Evolutionary conservation across 2,888 invertebrate genomes (phyloP).

Genomic region (Plusia festucae): DNA sequence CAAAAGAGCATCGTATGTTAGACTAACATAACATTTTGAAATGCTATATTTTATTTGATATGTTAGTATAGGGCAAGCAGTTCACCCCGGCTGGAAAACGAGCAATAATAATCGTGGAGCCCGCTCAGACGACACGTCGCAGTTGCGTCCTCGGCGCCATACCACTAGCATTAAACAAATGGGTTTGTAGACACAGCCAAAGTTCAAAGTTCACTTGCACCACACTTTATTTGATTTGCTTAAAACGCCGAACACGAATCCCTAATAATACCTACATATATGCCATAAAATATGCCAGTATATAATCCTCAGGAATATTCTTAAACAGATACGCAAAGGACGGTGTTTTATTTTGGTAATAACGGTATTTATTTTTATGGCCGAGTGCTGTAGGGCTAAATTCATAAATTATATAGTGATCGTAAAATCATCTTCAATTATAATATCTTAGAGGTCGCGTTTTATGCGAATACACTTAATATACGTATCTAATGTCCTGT

Average conservation of each 20-base stretch:
- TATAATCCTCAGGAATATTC: slow-evolving; percentile 6
- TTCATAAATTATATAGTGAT: slow-evolving; percentile 38
- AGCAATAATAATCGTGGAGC: slow-evolving; percentile 49
- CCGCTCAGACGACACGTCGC: slow-evolving; percentile 39
- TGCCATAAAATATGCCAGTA: background rate
- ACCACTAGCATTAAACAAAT: slow-evolving; percentile 57
- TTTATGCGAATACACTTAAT: slow-evolving; percentile 39
- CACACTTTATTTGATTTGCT: slow-evolving; percentile 48
- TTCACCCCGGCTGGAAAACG: slow-evolving; percentile 46
- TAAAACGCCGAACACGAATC: slow-evolving; percentile 30
- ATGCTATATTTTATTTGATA: slow-evolving; percentile 33
- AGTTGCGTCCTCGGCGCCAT: slow-evolving; percentile 42
- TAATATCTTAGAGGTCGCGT: slow-evolving; percentile 40
- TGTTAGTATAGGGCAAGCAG: slow-evolving; percentile 43
- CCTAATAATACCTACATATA: slow-evolving; percentile 3
- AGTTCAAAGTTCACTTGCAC: slow-evolving; percentile 51
- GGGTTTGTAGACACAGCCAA: slow-evolving; percentile 41
- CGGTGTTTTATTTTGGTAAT: slow-evolving; percentile 28
- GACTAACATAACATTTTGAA: slow-evolving; percentile 15
- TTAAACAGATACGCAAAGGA: background rate
- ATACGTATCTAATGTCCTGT: slow-evolving; percentile 32
- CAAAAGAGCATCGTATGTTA: slow-evolving; percentile 22
- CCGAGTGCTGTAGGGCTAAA: slow-evolving; percentile 18
- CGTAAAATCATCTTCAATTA: slow-evolving; percentile 42
- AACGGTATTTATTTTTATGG: slow-evolving; percentile 34